Evolutionary conservation across 2,888 invertebrate genomes (phyloP), one percentile per base, ranked within the genome.

Genomic region (Ormyrus nitidulus): DNA sequence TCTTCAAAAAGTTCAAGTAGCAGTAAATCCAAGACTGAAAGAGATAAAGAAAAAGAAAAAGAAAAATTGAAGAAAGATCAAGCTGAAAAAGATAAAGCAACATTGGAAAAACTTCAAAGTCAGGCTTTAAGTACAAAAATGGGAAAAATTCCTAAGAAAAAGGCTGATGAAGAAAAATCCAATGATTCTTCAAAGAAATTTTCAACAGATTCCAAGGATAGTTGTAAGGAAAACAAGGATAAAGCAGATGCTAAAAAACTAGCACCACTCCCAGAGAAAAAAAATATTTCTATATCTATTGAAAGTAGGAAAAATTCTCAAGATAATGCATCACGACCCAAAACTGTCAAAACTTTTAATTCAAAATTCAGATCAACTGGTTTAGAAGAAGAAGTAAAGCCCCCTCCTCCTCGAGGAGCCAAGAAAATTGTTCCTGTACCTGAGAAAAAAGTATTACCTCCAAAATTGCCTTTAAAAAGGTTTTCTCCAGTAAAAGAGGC

Each of bases 291-390:
- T 4, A 95, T 96, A 89, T 96, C 96, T 0, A 95, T 96, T 85
- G 96, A 96, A 92, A 94, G 95, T 76, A 92, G 96, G 81, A 95
- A 95, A 90, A 89, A 87, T 84, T 86, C 87, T 10, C 93, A 92
- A 81, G 94, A 94, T 84, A 93, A 94, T 72, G 92, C 93, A 10
- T 94, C 92, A 74, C 92, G 97, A 86, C 95, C 96, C 5, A 97
- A 97, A 91, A 98, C 98, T 58, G 98, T 97, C 0, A 98, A 98
- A 93, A 95, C 96, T 13, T 97, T 95, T 89, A 95, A 97, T 91
- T 96, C 97, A 0, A 97, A 96, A 91, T 97, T 98, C 92, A 94
- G 98, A 84, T 97, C 97, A 70, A 97, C 97, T 86, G 98, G 97
- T 56, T 91, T 98, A 74, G 96, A 96, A 88, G 97, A 97, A 90